Evolutionary conservation across 2,797 vertebrate species (phyloP).

Genomic region (Muscicapa striata): DNA sequence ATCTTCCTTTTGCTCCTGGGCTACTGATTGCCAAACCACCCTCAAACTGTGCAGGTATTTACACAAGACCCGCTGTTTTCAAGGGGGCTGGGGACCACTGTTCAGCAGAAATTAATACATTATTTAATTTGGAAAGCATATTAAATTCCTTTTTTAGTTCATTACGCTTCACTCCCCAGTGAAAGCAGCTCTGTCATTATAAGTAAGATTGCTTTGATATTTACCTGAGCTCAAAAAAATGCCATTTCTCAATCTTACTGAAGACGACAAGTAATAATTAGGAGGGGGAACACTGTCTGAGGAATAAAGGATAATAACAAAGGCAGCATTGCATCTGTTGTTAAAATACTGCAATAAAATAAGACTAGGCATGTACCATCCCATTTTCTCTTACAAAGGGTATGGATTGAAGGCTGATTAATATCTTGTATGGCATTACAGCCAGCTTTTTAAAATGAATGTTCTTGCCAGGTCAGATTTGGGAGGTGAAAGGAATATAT

Average conservation of each 20-base stretch:
- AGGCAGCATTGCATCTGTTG: constrained; percentile 57
- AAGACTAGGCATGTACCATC: constrained; percentile 39
- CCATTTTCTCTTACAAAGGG: constrained; percentile 43
- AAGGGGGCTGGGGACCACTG: background rate
- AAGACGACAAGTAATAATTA: constrained; percentile 61
- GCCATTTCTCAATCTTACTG: constrained; percentile 60
- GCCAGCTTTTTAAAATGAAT: background rate
- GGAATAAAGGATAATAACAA: constrained; percentile 63
- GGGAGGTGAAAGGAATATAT: background rate
- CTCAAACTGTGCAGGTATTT: background rate
- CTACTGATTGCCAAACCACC: background rate
- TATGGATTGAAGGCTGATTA: constrained; percentile 30
- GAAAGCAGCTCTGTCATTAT: constrained; percentile 46
- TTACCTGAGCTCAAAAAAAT: constrained; percentile 59
- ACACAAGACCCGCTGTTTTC: background rate
- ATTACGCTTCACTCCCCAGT: constrained; percentile 22
- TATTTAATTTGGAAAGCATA: constrained; percentile 57
- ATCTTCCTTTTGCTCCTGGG: background rate
- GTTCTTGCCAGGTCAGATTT: constrained; percentile 34
- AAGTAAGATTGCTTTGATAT: constrained; percentile 53
- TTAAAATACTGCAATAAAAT: constrained; percentile 63
- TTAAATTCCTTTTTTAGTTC: constrained; percentile 50
- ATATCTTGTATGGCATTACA: background rate
- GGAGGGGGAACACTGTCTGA: constrained; percentile 58
- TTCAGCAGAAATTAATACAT: constrained; percentile 32